Conservation (phyloP, 2,797 vertebrate species). For the Liparis tanakae region DNA sequence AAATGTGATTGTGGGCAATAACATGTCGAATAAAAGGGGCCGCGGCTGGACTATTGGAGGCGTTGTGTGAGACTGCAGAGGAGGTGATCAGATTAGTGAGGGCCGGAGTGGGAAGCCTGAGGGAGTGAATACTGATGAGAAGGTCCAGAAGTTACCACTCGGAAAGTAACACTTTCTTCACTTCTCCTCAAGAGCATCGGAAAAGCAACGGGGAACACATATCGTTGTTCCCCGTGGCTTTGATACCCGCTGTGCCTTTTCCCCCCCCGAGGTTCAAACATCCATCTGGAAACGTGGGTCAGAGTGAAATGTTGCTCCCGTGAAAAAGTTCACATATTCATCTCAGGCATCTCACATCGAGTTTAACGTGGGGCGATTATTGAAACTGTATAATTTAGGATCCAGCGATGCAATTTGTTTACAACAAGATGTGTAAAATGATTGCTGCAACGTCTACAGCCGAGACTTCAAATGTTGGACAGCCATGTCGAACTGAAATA, state of each 20-base stretch:
- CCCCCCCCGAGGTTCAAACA: background rate
- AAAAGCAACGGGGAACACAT: background rate
- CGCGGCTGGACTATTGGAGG: constrained; percentile 89
- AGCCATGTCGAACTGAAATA: background rate
- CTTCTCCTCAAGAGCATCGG: constrained; percentile 6
- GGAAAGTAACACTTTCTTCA: constrained; percentile 52
- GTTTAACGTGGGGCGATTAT: background rate
- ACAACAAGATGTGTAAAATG: background rate
- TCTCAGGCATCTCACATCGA: background rate
- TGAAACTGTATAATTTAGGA: background rate
- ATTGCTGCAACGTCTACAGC: background rate
- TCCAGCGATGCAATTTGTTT: background rate
- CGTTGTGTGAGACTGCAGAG: constrained; percentile 92
- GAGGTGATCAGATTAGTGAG: constrained; percentile 88
- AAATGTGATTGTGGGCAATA: constrained; percentile 98
- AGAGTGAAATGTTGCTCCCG: background rate
- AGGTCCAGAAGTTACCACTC: constrained; percentile 44
- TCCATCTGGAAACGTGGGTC: background rate
- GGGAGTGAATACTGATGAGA: constrained; percentile 75
- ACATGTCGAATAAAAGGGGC: constrained; percentile 93
- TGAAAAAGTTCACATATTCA: background rate
- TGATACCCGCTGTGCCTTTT: background rate
- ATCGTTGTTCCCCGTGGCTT: background rate
- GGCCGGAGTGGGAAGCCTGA: constrained; percentile 75
- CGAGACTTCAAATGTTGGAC: background rate